Conservation (phyloP, 2,113 vertebrate genomes). For the Centropristis striata region DNA sequence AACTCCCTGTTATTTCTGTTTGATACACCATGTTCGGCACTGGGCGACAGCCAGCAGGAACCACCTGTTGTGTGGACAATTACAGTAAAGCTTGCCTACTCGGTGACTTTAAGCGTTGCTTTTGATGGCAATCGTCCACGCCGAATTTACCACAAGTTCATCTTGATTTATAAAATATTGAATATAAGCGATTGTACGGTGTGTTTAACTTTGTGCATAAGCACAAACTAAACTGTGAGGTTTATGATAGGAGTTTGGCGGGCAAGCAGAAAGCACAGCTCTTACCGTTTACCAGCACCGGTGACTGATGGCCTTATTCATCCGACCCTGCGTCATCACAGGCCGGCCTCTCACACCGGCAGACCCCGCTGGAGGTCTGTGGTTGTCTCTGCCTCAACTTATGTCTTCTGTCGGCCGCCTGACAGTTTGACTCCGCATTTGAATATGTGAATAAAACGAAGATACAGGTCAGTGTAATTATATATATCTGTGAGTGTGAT, state of each 20-base stretch:
- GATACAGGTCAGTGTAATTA: neutral
- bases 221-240: accelerated
- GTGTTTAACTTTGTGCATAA: accelerated
- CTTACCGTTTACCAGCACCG: slow-evolving; percentile 3
- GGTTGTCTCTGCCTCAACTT: neutral
- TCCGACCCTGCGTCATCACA: neutral
- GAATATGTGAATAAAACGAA: slow-evolving; percentile 10
- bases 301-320: accelerated
- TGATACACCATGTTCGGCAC: neutral
- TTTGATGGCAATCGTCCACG: neutral
- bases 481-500: neutral
- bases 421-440: neutral
- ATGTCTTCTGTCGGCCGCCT: neutral
- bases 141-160: neutral
- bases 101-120: neutral
- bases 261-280: neutral
- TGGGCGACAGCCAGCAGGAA: no score
- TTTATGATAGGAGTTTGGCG: neutral
- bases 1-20: neutral
- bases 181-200: accelerated
- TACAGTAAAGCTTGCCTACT: neutral
- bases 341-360: no score
- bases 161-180: accelerated
- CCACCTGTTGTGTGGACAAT: no score
- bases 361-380: neutral